These are phyloP conservation scores for Chionis minor DNA, from an alignment of 2,113 vertebrate species.

Conservation along the genomic window DNA sequence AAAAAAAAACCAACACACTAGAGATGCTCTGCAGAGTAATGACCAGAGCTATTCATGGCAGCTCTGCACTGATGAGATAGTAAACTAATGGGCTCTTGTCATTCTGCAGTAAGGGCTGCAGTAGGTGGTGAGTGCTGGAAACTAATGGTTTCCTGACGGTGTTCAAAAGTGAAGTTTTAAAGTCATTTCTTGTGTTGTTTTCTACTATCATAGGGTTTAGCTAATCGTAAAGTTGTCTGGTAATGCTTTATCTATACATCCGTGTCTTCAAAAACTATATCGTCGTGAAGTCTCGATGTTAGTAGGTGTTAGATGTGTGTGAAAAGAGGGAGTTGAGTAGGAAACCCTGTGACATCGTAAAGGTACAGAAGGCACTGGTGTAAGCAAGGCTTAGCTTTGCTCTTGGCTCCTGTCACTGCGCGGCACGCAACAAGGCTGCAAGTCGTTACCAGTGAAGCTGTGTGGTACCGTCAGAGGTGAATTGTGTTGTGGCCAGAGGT, in stretches of 20 bases:
- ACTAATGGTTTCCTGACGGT: background rate
- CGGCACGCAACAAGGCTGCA: rapidly evolving
- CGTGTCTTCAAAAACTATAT: too few species aligned
- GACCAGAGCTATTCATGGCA: background rate
- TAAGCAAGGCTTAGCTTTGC: background rate
- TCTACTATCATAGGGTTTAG: rapidly evolving
- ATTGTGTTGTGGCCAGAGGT: background rate
- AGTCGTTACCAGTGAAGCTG: background rate
- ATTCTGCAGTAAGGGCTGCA: background rate
- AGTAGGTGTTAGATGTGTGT: rapidly evolving
- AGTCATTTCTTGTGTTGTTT: background rate
- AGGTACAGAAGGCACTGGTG: background rate
- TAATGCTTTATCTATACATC: background rate
- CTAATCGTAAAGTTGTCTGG: background rate
- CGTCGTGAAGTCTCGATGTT: background rate
- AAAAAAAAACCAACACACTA: too few species aligned
- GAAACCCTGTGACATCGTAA: background rate
- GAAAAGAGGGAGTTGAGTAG: background rate
- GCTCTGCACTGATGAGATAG: background rate
- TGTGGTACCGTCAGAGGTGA: too few species aligned
- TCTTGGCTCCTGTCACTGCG: rapidly evolving
- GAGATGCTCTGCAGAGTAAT: background rate
- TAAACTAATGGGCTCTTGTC: background rate
- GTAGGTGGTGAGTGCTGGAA: background rate
- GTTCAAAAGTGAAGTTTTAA: background rate